Evolutionary conservation across 53 echinoderm and acorn worm genomes (phyloP).

Genomic region (Temnopleurus reevesii): DNA sequence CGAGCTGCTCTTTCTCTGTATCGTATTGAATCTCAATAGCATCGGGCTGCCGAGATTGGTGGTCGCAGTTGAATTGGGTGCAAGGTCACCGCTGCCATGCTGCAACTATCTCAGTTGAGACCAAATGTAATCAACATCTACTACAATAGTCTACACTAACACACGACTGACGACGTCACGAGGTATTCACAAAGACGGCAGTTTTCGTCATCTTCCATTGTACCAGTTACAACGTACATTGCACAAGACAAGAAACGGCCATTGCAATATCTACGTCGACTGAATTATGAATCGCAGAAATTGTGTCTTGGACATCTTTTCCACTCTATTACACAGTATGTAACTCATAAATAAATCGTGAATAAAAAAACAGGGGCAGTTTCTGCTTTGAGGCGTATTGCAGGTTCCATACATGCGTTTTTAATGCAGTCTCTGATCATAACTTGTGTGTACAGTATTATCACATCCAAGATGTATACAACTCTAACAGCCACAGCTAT

Average conservation of each 20-base stretch:
- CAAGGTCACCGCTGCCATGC: not conserved
- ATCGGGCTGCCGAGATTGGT: not conserved
- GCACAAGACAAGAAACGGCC: not conserved
- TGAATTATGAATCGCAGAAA: no score
- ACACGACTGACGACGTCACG: not conserved
- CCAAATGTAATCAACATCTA: not conserved
- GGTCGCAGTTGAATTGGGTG: not conserved
- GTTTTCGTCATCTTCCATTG: not conserved
- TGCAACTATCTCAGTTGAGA: not conserved
- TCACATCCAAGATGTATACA: no score
- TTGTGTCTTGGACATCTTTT: no score
- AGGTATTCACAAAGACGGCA: not conserved
- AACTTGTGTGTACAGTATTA: no score
- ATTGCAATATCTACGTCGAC: not conserved
- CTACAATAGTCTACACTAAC: slow-evolving; percentile 1
- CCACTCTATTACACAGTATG: no score
- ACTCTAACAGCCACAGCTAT: no score
- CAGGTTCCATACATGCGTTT: no score
- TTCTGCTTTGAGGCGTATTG: no score
- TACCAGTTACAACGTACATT: not conserved
- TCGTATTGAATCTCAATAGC: not conserved
- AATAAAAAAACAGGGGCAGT: no score
- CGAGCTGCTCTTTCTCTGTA: slow-evolving; percentile 2
- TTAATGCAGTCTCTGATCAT: no score
- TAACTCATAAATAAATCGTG: no score